Conservation (phyloP, 2,113 vertebrate genomes). For the Steatornis caripensis region DNA sequence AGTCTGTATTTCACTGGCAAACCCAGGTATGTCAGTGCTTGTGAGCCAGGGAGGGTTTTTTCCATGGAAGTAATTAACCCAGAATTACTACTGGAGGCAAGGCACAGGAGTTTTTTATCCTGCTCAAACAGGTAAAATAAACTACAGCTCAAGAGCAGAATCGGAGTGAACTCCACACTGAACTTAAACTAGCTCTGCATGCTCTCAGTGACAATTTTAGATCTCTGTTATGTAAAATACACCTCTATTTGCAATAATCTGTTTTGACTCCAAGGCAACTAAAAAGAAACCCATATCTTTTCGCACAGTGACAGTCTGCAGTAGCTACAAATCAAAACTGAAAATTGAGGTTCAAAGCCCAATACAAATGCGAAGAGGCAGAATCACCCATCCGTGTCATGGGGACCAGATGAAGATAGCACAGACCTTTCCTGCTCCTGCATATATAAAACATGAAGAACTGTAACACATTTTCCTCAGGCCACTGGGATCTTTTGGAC, state of each 20-base stretch:
- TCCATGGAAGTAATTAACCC: background rate
- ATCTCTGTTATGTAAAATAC: background rate
- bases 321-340: background rate
- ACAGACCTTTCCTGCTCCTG: background rate
- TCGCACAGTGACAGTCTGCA: background rate
- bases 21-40: background rate
- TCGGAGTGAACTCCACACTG: background rate
- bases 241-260: background rate
- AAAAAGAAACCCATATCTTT: background rate
- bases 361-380: background rate
- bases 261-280: background rate
- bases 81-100: background rate
- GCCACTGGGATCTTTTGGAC: background rate
- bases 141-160: background rate
- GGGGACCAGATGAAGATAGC: rapidly evolving
- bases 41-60: background rate
- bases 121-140: background rate
- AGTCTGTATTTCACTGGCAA: background rate
- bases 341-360: background rate
- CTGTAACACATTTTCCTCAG: background rate
- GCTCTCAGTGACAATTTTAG: background rate
- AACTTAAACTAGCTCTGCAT: background rate
- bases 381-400: background rate
- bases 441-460: background rate
- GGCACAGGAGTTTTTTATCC: background rate